Evolutionary conservation across 2,888 invertebrate species (phyloP), one percentile per base, ranked within the genome.

Genomic region (Ophion ventricosus): DNA sequence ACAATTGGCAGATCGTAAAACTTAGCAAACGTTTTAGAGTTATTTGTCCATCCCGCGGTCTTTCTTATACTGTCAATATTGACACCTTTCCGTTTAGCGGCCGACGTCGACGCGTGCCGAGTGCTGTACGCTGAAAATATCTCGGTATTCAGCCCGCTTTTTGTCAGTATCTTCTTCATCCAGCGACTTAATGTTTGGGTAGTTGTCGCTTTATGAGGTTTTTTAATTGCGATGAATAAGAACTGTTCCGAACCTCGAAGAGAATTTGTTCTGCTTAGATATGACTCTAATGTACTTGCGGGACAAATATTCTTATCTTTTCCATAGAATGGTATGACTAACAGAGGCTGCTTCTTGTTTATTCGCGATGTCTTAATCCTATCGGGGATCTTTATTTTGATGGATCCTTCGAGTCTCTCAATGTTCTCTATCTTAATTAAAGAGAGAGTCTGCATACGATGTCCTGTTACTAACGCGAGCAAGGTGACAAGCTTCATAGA

Each of bases 21-120:
- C n/a, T n/a, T n/a, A n/a, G n/a, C n/a, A n/a, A n/a, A n/a, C n/a
- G n/a, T n/a, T n/a, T n/a, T n/a, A n/a, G n/a, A n/a, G n/a, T n/a
- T n/a, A n/a, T n/a, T n/a, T n/a, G n/a, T n/a, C n/a, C n/a, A n/a
- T n/a, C n/a, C n/a, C n/a, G n/a, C n/a, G n/a, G n/a, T n/a, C n/a
- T n/a, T n/a, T n/a, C n/a, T n/a, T n/a, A n/a, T n/a, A n/a, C n/a
- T n/a, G n/a, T n/a, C n/a, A n/a, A n/a, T n/a, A n/a, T n/a, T n/a
- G n/a, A n/a, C n/a, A n/a, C n/a, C 88, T 25, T 76, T 77, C 64
- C 88, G 29, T 11, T 82, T 81, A 1, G 89, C 89, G 26, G 86
- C 82, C 26, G 88, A 89, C 1, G 88, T 88, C 20, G 88, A 85
- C 2, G 88, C 90, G 49, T 89, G 89, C 2, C 89, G 80, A n/a